Conservation (phyloP, 1,140 invertebrate species). For the Sminthurinus signatus region DNA sequence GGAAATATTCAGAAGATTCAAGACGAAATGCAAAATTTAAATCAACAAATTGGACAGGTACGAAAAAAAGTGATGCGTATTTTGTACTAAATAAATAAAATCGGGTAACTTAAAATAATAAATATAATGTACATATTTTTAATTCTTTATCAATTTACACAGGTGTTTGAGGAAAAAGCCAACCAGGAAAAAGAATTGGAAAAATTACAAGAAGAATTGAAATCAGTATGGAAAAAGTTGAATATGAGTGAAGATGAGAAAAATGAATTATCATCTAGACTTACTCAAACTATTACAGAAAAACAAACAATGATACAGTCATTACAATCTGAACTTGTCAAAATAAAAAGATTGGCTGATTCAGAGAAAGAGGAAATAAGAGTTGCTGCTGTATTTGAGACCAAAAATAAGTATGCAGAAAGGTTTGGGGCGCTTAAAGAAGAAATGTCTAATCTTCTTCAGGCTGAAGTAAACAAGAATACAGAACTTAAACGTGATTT, state of each 20-base stretch:
- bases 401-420: background rate
- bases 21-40: too few species aligned
- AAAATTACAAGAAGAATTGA: background rate
- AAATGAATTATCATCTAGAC: background rate
- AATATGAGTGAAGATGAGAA: background rate
- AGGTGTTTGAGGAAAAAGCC: too few species aligned
- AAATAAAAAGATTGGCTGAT: background rate
- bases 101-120: too few species aligned
- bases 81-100: too few species aligned
- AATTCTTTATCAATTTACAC: too few species aligned
- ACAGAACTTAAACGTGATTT: background rate
- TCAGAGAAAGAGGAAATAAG: background rate
- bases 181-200: background rate
- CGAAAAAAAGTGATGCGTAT: too few species aligned
- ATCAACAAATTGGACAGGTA: too few species aligned
- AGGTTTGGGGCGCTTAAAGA: background rate
- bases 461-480: background rate
- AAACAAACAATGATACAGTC: constrained; percentile 3
- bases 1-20: too few species aligned
- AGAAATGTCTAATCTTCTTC: background rate
- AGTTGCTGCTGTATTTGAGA: background rate
- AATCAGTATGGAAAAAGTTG: background rate
- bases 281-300: background rate
- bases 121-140: too few species aligned
- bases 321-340: background rate